These are phyloP conservation scores for Syrphus vitripennis DNA, from an alignment of 2,888 invertebrate species.

Conservation along the genomic window DNA sequence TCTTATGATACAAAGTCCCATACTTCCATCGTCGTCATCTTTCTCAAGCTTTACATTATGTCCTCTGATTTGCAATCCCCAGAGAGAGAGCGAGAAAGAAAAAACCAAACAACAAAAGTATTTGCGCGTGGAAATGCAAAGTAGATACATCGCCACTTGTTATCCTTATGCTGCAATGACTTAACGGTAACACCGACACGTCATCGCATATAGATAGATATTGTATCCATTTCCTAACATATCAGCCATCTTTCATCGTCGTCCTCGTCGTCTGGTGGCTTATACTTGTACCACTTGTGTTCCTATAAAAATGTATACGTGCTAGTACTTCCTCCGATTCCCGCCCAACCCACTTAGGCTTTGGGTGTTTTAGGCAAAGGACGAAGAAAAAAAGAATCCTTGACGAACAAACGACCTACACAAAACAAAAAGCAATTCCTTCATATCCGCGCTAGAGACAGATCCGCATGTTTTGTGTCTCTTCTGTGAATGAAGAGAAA, in stretches of 20 bases:
- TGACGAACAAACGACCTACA: background rate
- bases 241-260: background rate
- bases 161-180: slow-evolving; percentile 36
- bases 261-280: too few species aligned
- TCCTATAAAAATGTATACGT: too few species aligned
- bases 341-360: background rate
- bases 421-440: background rate
- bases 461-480: background rate
- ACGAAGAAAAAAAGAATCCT: background rate
- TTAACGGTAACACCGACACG: slow-evolving; percentile 34
- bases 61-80: background rate
- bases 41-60: background rate
- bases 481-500: background rate
- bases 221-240: slow-evolving; percentile 2
- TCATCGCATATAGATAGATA: too few species aligned
- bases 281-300: background rate
- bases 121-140: slow-evolving; percentile 39
- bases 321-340: background rate
- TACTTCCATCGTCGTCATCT: background rate
- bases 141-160: slow-evolving; percentile 60
- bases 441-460: background rate
- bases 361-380: background rate
- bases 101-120: slow-evolving; percentile 19
- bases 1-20: background rate
- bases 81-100: background rate